Evolutionary conservation across 1,140 invertebrate genomes (phyloP).

Genomic region (Zaprionus lachaisei): DNA sequence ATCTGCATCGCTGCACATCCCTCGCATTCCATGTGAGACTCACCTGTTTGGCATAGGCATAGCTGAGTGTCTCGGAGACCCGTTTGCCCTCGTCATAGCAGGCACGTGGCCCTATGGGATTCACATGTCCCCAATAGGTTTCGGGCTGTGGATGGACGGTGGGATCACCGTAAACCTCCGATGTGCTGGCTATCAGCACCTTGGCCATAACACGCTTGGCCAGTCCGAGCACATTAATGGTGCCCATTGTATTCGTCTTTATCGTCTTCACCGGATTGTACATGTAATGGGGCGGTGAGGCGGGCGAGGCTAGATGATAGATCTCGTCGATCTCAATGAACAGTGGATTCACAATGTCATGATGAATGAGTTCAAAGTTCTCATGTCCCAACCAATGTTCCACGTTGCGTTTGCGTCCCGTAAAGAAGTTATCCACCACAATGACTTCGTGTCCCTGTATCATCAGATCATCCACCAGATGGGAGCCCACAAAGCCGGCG

Average conservation of each 20-base stretch:
- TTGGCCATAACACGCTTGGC: slow-evolving; percentile 97
- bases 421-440: slow-evolving; percentile 99
- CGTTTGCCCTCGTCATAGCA: slow-evolving; percentile 99
- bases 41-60: slow-evolving; percentile 97
- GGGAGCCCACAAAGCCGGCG: slow-evolving; percentile 99
- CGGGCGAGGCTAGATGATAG: slow-evolving; percentile 99
- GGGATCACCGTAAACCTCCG: slow-evolving; percentile 99
- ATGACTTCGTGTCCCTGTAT: slow-evolving; percentile 98
- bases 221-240: slow-evolving; percentile 99
- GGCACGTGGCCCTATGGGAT: slow-evolving; percentile 97
- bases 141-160: slow-evolving; percentile 97
- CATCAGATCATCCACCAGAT: slow-evolving; percentile 98
- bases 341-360: slow-evolving; percentile 99
- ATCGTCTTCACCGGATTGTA: slow-evolving; percentile 99
- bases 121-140: slow-evolving; percentile 99
- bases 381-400: slow-evolving; percentile 99
- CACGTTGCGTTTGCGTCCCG: slow-evolving; percentile 97
- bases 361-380: slow-evolving; percentile 99
- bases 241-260: slow-evolving; percentile 98
- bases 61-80: slow-evolving; percentile 97
- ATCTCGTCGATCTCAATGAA: slow-evolving; percentile 99
- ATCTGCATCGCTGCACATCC: slow-evolving; percentile 44
- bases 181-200: slow-evolving; percentile 98
- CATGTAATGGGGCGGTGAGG: slow-evolving; percentile 99
- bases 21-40: not conserved